phyloP scores from a whole-genome alignment of 2,888 invertebrate species.

The Gortyna flavago region DNA sequence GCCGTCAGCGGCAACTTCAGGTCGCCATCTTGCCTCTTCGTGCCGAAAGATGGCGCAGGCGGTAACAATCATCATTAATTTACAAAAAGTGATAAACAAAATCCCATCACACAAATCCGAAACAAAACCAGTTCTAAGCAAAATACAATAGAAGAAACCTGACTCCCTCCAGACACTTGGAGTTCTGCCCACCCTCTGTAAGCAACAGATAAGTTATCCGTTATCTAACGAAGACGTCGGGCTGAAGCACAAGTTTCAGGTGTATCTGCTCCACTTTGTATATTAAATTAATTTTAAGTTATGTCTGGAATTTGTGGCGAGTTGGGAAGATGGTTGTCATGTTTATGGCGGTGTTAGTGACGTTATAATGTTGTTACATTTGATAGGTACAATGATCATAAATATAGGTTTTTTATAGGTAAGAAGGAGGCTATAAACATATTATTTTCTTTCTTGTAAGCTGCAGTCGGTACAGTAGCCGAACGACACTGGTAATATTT shows the following conservation, averaged over 20 bases:
- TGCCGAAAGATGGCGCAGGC: too few species aligned
- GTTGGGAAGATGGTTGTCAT: slow-evolving; percentile 1
- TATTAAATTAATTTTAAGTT: slow-evolving; percentile 59
- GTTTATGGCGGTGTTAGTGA: background rate
- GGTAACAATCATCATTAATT: background rate
- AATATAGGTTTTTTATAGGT: background rate
- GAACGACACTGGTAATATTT: background rate
- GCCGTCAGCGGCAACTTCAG: too few species aligned
- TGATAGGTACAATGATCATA: background rate
- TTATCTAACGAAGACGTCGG: slow-evolving; percentile 47
- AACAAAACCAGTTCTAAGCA: slow-evolving; percentile 14
- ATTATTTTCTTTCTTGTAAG: background rate
- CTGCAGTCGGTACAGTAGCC: background rate
- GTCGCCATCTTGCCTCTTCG: too few species aligned
- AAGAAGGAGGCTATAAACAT: background rate
- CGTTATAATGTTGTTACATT: background rate
- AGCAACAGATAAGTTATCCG: slow-evolving; percentile 54
- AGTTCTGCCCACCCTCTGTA: slow-evolving; percentile 46
- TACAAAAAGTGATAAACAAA: background rate
- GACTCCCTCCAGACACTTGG: slow-evolving; percentile 23
- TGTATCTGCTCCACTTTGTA: slow-evolving; percentile 45
- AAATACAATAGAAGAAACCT: slow-evolving; percentile 35
- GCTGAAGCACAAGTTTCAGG: slow-evolving; percentile 51
- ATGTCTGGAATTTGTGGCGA: slow-evolving; percentile 38
- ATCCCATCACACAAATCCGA: background rate